Evolutionary conservation across 1,140 invertebrate species (phyloP).

Genomic region (Neodiprion pinetum): DNA sequence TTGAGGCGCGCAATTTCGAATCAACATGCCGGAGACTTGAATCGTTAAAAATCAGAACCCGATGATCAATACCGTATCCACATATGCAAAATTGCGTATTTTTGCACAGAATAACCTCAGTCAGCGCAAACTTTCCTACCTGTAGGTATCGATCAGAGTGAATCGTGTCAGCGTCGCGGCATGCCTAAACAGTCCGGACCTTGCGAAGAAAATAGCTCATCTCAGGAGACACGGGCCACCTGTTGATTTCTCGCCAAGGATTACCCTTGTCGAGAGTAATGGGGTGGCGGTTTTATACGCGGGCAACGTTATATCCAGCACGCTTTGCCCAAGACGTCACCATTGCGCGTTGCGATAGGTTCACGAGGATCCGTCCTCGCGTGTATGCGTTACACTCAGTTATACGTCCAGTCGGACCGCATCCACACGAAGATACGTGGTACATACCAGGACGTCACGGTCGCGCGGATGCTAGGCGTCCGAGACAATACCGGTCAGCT

Average conservation of each 20-base stretch:
- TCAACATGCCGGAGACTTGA: too few relatives aligned
- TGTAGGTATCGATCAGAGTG: background rate
- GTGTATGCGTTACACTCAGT: too few relatives aligned
- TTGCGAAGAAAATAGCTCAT: background rate
- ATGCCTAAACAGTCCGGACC: background rate
- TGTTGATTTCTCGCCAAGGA: slow-evolving; percentile 5
- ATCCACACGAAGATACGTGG: background rate
- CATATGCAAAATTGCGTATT: too few relatives aligned
- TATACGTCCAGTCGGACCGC: too few relatives aligned
- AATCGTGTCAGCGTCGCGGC: background rate
- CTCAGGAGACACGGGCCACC: slow-evolving; percentile 6
- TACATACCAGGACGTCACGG: background rate
- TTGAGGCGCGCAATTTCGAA: too few relatives aligned
- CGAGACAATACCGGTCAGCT: slow-evolving; percentile 14
- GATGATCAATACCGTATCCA: too few relatives aligned
- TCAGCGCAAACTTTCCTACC: too few relatives aligned
- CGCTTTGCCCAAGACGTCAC: too few relatives aligned
- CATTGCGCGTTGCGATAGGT: too few relatives aligned
- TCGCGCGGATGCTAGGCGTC: background rate
- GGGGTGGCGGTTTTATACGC: background rate
- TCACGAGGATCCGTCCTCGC: too few relatives aligned
- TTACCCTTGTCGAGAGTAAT: background rate
- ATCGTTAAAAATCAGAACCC: too few relatives aligned
- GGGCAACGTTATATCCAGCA: background rate
- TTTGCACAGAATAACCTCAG: too few relatives aligned